These are phyloP conservation scores for Amia ocellicauda DNA, from an alignment of 2,113 vertebrate species.

Conservation along the genomic window DNA sequence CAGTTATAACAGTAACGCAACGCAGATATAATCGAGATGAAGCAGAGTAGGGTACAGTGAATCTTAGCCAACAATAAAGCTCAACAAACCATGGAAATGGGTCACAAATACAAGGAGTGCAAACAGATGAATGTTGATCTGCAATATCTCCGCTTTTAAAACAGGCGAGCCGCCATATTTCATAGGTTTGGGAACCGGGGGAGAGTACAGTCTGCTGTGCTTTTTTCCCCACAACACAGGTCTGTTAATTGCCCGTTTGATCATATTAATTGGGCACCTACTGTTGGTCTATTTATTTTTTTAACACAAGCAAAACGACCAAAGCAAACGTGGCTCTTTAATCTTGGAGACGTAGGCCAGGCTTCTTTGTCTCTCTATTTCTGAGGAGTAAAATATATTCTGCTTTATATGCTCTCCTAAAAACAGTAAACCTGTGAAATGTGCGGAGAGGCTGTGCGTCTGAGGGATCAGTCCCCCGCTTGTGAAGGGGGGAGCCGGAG, in stretches of 20 bases:
- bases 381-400: too few species aligned
- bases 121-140: too few species aligned
- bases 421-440: slow-evolving; percentile 12
- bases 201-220: slow-evolving; percentile 7
- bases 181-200: background rate
- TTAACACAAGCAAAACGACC: slow-evolving; percentile 41
- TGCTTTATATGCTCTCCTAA: too few species aligned
- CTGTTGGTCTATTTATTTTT: slow-evolving; percentile 72
- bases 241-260: slow-evolving; percentile 79
- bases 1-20: too few species aligned
- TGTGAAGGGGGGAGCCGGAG: background rate
- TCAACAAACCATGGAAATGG: too few species aligned
- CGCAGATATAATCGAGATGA: too few species aligned
- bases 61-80: too few species aligned
- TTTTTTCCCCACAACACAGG: slow-evolving; percentile 51
- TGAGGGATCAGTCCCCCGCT: too few species aligned
- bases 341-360: slow-evolving; percentile 16
- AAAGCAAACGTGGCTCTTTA: slow-evolving; percentile 53
- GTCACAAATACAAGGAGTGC: too few species aligned
- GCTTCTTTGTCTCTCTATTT: too few species aligned
- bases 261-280: slow-evolving; percentile 78
- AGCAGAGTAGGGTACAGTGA: too few species aligned
- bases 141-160: too few species aligned
- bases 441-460: background rate
- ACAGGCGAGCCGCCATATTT: background rate